Evolutionary conservation across 2,888 invertebrate species (phyloP).

Genomic region (Sinopyrophorus schimmeli): DNA sequence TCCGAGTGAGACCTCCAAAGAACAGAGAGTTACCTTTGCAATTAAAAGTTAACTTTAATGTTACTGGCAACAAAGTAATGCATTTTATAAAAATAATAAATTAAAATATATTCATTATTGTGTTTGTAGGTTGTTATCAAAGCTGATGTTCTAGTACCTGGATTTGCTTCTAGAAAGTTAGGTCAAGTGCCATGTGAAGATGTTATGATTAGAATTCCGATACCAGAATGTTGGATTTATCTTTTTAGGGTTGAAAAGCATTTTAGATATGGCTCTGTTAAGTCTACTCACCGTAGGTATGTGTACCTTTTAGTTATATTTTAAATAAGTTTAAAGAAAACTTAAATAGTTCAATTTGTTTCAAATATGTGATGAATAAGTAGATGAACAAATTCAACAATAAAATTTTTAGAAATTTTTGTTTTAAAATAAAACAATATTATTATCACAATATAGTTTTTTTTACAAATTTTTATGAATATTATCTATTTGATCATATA

Average conservation of each 20-base stretch:
- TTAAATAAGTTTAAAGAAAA: too few species aligned
- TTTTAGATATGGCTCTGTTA: conserved; percentile 96
- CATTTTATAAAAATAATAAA: conserved; percentile 9
- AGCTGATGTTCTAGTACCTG: conserved; percentile 94
- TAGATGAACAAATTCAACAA: too few species aligned
- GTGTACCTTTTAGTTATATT: too few species aligned
- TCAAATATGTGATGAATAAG: too few species aligned
- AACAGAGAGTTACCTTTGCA: conserved; percentile 97
- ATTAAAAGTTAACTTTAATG: conserved; percentile 86
- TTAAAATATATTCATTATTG: not conserved
- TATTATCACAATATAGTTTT: too few species aligned
- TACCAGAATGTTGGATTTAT: conserved; percentile 99
- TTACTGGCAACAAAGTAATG: conserved; percentile 78
- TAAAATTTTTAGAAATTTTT: too few species aligned
- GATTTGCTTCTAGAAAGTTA: conserved; percentile 92
- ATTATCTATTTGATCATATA: too few species aligned
- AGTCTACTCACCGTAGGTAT: conserved; percentile 80
- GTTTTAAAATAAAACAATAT: too few species aligned
- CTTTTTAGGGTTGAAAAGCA: conserved; percentile 97
- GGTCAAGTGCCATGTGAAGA: conserved; percentile 98
- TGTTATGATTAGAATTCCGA: conserved; percentile 93
- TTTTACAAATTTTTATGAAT: too few species aligned
- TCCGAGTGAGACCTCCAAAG: conserved; percentile 91
- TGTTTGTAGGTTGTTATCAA: conserved; percentile 73
- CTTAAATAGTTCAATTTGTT: too few species aligned